Evolutionary conservation across 2,113 vertebrate genomes (phyloP), one percentile per base, ranked within the genome.

Genomic region (Apteryx owenii): DNA sequence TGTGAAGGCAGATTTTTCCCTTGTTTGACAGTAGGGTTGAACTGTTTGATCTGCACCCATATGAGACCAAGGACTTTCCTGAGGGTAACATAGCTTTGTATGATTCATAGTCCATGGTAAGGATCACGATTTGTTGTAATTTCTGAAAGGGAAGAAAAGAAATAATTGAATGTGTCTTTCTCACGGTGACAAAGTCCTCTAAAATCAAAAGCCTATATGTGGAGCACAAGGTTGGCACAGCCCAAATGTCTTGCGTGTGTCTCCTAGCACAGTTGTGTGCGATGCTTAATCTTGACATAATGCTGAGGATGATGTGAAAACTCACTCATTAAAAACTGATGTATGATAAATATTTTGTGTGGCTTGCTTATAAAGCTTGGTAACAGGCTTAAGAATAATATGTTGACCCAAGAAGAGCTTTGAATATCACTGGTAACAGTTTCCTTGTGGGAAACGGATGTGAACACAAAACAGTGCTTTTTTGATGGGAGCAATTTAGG

Each of bases 1-100:
- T 78, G 20, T 42, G 44, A 69, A 88, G 31, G 13, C 46, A 83
- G 33, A 12, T 18, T 77, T 84, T 62, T 28, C 18, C 33, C 36
- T 65, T 42, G 38, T 65, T 62, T 73, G 29, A 58, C 8, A 44
- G 31, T 15, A 65, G 33, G 40, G 69, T 48, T 89, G 25, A 81
- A 83, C n/a, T 48, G 58, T 77, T 89, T 90, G 60, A 77, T 90
- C 71, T 70, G 71, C 44, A 81, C 44, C 9, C 76, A 31, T 44
- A 40, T 73, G 88, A 93, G 80, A 78, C 36, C 53, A 78, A 95
- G 60, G 82, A 77, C 83, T 90, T 96, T 68, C 86, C 86, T 28
- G 83, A 90, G 90, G 60, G 83, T 38, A 60, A 40, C 72, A 75
- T 58, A 86, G 54, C 22, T 84, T 83, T 50, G 4, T 51, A 3